Percentiles rank a stretch among this genome's conserved stretches.
Evolutionary conservation across 2,113 vertebrate genomes (phyloP).

Genomic region (Chamaetylas fuelleborni): DNA sequence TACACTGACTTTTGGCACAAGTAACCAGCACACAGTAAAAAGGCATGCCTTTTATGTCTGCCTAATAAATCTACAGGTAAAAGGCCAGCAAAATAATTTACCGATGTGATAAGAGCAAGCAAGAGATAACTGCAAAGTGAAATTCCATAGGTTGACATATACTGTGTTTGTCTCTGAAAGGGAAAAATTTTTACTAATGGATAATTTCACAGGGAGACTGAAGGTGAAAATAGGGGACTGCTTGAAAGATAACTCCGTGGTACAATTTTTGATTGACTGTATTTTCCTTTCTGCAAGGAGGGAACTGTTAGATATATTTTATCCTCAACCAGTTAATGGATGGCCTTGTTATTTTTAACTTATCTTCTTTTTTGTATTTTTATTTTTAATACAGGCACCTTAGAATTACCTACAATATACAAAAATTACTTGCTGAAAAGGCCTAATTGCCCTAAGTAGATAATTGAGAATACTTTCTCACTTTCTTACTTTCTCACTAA

Average conservation of each 20-base stretch:
- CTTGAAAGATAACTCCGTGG: background rate
- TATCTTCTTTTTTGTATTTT: background rate
- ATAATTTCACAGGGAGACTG: background rate
- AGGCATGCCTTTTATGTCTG: background rate
- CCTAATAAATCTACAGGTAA: background rate
- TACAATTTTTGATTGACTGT: background rate
- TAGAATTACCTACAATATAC: background rate
- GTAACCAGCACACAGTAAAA: background rate
- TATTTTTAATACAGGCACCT: background rate
- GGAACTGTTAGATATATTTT: background rate
- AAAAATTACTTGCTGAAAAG: background rate
- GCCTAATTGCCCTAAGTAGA: background rate
- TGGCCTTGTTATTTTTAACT: background rate
- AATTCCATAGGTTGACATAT: background rate
- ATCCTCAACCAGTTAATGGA: background rate
- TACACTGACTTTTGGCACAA: background rate
- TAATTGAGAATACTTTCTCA: background rate
- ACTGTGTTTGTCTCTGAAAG: background rate
- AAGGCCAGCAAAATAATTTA: background rate
- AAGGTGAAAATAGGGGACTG: background rate
- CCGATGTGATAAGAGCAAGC: background rate
- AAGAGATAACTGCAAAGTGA: background rate
- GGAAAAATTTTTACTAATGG: background rate
- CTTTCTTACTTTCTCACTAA: background rate
- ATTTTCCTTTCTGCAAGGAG: background rate